A percentile compares a stretch with the other conserved stretches of the same genome.
These are phyloP conservation scores for Trachelus stipa DNA, from an alignment of 2,888 invertebrate species.

Conservation along the genomic window DNA sequence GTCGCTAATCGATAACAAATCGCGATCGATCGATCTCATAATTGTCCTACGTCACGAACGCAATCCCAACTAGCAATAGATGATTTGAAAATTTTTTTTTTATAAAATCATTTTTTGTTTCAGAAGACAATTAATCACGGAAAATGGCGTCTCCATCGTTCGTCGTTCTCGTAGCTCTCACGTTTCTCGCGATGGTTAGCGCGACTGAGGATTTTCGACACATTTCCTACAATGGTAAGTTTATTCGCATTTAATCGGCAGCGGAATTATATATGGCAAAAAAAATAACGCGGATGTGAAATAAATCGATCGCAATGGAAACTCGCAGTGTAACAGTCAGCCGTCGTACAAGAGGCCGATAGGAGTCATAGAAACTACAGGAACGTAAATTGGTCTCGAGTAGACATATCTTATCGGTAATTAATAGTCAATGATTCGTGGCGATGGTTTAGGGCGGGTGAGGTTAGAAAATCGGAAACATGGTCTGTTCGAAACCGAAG, in stretches of 20 bases:
- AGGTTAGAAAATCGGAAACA: neutral
- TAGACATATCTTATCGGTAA: neutral
- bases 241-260: neutral
- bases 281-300: neutral
- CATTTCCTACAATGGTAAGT: slow-evolving; percentile 58
- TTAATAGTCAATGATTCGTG: neutral
- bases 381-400: neutral
- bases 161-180: slow-evolving; percentile 33
- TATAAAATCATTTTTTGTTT: neutral
- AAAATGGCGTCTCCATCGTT: slow-evolving; percentile 38
- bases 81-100: neutral
- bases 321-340: neutral
- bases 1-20: neutral
- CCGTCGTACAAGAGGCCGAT: neutral
- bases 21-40: neutral
- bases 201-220: slow-evolving; percentile 56
- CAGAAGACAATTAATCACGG: neutral
- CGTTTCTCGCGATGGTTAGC: slow-evolving; percentile 25
- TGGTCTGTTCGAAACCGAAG: neutral
- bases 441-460: neutral
- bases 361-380: neutral
- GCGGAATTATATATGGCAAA: neutral
- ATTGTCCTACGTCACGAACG: neutral
- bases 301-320: neutral
- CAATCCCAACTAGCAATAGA: neutral